Evolutionary conservation across 2,888 invertebrate genomes (phyloP).

Genomic region (Nomada ferruginata): DNA sequence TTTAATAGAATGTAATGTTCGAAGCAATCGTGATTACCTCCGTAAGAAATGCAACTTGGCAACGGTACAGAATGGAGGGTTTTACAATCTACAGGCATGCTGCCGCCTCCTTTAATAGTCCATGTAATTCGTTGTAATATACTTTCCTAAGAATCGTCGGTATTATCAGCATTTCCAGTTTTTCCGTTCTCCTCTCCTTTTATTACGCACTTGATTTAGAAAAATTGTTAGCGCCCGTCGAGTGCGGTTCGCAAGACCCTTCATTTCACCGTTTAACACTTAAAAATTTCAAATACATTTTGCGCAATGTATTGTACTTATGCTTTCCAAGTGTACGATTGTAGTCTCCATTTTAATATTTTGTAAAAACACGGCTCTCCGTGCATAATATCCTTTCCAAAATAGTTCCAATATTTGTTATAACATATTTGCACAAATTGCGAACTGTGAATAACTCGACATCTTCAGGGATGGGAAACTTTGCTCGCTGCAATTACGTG

Average conservation of each 20-base stretch:
- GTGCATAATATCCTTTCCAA: too few relatives aligned
- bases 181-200: not conserved
- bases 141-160: not conserved
- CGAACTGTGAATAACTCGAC: too few relatives aligned
- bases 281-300: too few relatives aligned
- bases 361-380: too few relatives aligned
- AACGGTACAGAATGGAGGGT: constrained; percentile 3
- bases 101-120: constrained; percentile 32
- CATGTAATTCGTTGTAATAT: constrained; percentile 33
- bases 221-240: not conserved
- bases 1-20: constrained; percentile 48
- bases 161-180: not conserved
- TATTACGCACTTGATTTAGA: not conserved
- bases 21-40: constrained; percentile 30
- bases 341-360: too few relatives aligned
- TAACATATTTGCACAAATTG: too few relatives aligned
- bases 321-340: too few relatives aligned
- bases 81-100: constrained; percentile 24
- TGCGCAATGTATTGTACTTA: too few relatives aligned
- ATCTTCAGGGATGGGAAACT: not conserved
- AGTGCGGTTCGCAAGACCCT: not conserved
- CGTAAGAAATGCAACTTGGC: constrained; percentile 41
- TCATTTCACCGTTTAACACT: not conserved
- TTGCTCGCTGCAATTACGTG: not conserved
- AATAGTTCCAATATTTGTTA: too few relatives aligned